Base-by-base conservation (phyloP, 2,113 vertebrate genomes). In the Pagrus major region DNA sequence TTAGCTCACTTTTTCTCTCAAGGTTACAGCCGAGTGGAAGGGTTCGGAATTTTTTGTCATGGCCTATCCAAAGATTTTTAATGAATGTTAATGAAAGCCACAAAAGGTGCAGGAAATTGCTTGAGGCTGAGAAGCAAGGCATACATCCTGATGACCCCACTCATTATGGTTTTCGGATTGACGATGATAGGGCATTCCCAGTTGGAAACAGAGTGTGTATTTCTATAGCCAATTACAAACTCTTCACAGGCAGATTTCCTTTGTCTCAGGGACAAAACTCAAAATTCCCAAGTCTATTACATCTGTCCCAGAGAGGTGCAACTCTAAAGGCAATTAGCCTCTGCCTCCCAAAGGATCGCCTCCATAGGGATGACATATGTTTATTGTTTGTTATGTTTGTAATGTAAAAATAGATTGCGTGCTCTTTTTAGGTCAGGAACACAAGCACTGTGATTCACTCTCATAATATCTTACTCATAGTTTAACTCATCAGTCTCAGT, bases 351-450 rank as follows among this genome's bases (percentile, higher is more conserved):
- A 3, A 89, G 91, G 93, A 93, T 58, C n/a, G 21, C 39, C 67
- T 89, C 93, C 88, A 75, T n/a, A 44, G 90, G 90, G 91, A 94
- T 52, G 65, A 80, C 93, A 93, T 93, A 92, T 93, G 94, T 89
- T 92, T 86, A 86, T 84, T 88, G 83, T 90, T 87, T 89, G 60
- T 72, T 72, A 39, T 23, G 15, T 76, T 79, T 44, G 80, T 77
- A 59, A 86, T 74, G 54, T 76, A 67, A 71, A 86, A 87, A 78
- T 81, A 84, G 81, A 71, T 73, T 7, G 51, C 12, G 3, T 72
- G 59, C 52, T 81, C 59, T 78, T 82, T 90, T 83, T 81, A 64
- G 86, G 81, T 81, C 61, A 80, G 46, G 76, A 78, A 65, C 35
- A 66, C 46, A 82, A 77, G 52, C 18, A 6, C 31, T 52, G 27